Base-by-base conservation (phyloP, 2,888 invertebrate genomes). In the Thymelicus acteon region DNA sequence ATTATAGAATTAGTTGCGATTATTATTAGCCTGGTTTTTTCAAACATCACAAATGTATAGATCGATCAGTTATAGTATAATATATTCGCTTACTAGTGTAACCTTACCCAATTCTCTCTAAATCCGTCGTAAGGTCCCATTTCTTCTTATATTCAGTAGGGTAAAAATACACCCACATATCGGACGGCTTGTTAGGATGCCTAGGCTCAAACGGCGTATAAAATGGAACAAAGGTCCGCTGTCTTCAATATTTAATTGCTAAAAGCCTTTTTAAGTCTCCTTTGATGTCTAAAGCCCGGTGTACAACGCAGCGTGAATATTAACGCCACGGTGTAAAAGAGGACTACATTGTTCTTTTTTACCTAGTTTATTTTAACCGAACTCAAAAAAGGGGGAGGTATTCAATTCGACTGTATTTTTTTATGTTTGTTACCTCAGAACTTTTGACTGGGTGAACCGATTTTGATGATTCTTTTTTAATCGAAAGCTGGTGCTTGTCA, bases 191-290 rank as follows among this genome's bases (percentile, higher is more conserved):
- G 48, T 6, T 54, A 40, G 54, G 7, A 6, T 61, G 52, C 31
- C 61, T 68, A 61, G 62, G 61, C 61, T 54, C 44, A 62, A 67
- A 67, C 67, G 67, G 52, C 54, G 67, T 67, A 44, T 61, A 54
- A 67, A 67, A 67, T 67, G 54, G 61, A 61, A 67, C 67, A 67
- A 67, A 67, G 67, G 67, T 61, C 40, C 47, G 48, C 54, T 63
- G 69, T 69, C 57, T 70, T 70, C 70, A 70, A 70, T 70, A 70
- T 70, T 70, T 70, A 70, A 70, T 70, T 70, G 70, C 70, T 70
- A 64, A 70, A 70, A 70, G 70, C 70, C 70, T 70, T 70, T 69
- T 70, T 64, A 64, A 70, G 70, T 60, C 70, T 58, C 64, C 70
- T 70, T 70, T 70, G 70, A 70, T 70, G 70, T 70, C 70, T 69